Percentiles rank a stretch among this genome's conserved stretches.
Evolutionary conservation across 2,888 invertebrate genomes (phyloP).

Genomic region (Dyspetes luteomarginatus): DNA sequence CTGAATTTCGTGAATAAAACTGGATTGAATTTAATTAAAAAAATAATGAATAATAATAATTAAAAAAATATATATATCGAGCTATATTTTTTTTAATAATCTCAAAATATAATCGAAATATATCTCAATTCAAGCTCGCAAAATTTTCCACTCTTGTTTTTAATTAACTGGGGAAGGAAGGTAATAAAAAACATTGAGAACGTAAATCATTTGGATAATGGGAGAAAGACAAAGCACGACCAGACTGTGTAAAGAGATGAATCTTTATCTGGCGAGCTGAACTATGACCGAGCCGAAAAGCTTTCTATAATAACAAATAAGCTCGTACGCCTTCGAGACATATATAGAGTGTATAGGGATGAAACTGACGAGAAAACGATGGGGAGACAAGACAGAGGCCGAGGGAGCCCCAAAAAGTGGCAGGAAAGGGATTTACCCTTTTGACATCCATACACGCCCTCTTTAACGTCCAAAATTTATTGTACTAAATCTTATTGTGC

Average conservation of each 20-base stretch:
- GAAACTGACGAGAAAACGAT: background rate
- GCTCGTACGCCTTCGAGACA: background rate
- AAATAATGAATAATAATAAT: too few species aligned
- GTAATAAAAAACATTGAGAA: background rate
- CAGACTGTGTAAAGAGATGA: constrained; percentile 12
- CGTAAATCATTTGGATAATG: constrained; percentile 2
- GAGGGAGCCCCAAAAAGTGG: background rate
- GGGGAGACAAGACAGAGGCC: background rate
- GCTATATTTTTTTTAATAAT: too few species aligned
- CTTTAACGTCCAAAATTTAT: constrained; percentile 55
- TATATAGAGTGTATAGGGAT: background rate
- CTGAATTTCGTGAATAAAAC: too few species aligned
- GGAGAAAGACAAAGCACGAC: background rate
- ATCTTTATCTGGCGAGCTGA: constrained; percentile 1
- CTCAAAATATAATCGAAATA: too few species aligned
- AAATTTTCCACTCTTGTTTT: background rate
- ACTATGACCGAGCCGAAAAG: constrained; percentile 15
- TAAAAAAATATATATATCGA: too few species aligned
- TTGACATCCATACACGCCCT: constrained; percentile 9
- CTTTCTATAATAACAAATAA: constrained; percentile 10
- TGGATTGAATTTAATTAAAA: too few species aligned
- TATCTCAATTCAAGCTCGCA: too few species aligned
- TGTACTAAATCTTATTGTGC: constrained; percentile 53
- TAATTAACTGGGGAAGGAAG: background rate
- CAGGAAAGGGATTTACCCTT: constrained; percentile 52